Evolutionary conservation across 2,888 invertebrate species (phyloP).

Genomic region (Alloplasta piceator): DNA sequence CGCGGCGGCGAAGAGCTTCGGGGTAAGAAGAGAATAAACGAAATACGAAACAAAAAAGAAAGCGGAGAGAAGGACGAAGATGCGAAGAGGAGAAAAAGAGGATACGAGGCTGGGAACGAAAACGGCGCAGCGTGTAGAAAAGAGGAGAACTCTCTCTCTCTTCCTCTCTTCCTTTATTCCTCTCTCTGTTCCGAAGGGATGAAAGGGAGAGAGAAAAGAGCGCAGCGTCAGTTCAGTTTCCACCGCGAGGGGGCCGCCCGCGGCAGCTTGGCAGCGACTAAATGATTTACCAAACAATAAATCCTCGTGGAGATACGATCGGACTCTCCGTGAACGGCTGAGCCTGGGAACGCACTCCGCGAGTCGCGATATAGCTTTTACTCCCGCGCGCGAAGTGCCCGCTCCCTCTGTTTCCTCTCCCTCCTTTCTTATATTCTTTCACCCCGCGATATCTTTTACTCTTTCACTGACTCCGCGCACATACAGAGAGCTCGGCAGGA

Average conservation of each 20-base stretch:
- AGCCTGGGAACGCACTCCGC: conserved; percentile 79
- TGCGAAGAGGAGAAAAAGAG: conserved; percentile 48
- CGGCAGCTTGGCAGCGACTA: conserved; percentile 82
- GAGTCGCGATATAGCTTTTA: conserved; percentile 68
- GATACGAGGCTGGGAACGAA: conserved; percentile 63
- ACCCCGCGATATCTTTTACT: conserved; percentile 51
- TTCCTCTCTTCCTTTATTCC: no score
- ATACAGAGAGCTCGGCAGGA: not conserved
- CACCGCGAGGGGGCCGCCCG: conserved; percentile 74
- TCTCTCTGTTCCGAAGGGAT: no score
- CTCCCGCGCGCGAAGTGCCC: conserved; percentile 65
- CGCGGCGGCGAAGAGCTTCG: conserved; percentile 58
- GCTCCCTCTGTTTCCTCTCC: conserved; percentile 44
- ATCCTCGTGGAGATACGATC: conserved; percentile 82
- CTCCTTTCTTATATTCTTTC: conserved; percentile 55
- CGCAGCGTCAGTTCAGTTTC: conserved; percentile 71
- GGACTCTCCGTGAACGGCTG: conserved; percentile 76
- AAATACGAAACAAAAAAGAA: conserved; percentile 43
- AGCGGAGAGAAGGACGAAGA: conserved; percentile 19
- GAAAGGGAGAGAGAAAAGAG: conserved; percentile 44
- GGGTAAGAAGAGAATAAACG: conserved; percentile 62
- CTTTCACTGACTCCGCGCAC: conserved; percentile 44
- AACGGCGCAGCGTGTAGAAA: conserved; percentile 26
- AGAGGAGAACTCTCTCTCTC: no score
- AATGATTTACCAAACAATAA: conserved; percentile 83